phyloP scores from a whole-genome alignment of 2,888 invertebrate genomes.

The Carabus problematicus region DNA sequence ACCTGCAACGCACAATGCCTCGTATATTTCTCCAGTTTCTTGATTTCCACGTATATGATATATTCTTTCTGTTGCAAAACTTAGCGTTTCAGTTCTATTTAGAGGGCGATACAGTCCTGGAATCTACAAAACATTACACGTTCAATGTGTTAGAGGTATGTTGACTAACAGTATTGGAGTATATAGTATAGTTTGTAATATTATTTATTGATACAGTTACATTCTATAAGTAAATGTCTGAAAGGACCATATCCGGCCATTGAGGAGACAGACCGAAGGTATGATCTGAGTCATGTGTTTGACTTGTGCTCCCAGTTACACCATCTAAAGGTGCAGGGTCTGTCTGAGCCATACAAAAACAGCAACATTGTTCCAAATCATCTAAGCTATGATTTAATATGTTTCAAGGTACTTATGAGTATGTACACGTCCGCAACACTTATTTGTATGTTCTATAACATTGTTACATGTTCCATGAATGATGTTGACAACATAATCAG shows the following conservation, averaged over 20 bases:
- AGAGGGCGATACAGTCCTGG: slow-evolving; percentile 73
- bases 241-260: slow-evolving; percentile 84
- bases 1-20: slow-evolving; percentile 81
- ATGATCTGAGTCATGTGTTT: slow-evolving; percentile 89
- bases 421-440: too few species aligned
- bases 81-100: slow-evolving; percentile 80
- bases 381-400: slow-evolving; percentile 79
- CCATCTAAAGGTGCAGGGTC: slow-evolving; percentile 72
- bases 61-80: slow-evolving; percentile 83
- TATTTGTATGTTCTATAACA: not conserved
- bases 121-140: slow-evolving; percentile 68
- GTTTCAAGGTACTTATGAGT: slow-evolving; percentile 70
- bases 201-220: slow-evolving; percentile 68
- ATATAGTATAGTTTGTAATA: too few species aligned
- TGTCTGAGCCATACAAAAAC: slow-evolving; percentile 71
- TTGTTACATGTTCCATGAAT: slow-evolving; percentile 11
- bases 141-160: slow-evolving; percentile 82
- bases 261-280: slow-evolving; percentile 79
- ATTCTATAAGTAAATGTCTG: slow-evolving; percentile 88
- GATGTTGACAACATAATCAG: slow-evolving; percentile 45
- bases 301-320: slow-evolving; percentile 85
- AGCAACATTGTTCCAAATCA: slow-evolving; percentile 87
- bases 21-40: slow-evolving; percentile 83
- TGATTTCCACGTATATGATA: slow-evolving; percentile 89
- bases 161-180: not conserved